phyloP scores from a whole-genome alignment of 2,888 invertebrate genomes.

The Ecliptopera silaceata region DNA sequence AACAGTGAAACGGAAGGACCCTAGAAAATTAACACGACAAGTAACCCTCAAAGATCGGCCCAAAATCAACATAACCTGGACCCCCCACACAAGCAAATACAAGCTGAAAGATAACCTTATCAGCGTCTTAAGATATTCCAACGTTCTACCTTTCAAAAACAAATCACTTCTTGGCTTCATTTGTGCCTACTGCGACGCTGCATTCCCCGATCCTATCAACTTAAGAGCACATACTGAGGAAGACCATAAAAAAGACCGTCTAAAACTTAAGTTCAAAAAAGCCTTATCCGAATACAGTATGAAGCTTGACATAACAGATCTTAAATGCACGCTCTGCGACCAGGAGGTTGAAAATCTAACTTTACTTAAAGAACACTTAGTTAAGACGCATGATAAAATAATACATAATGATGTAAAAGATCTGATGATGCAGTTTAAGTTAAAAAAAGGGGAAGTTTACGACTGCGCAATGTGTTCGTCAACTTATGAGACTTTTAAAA shows the following conservation, averaged over 20 bases:
- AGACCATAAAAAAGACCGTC: conserved; percentile 56
- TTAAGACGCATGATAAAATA: conserved; percentile 54
- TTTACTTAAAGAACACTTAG: conserved; percentile 61
- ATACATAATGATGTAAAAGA: conserved; percentile 65
- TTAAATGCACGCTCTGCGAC: conserved; percentile 62
- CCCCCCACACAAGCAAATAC: conserved; percentile 43
- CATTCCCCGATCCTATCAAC: conserved; percentile 62
- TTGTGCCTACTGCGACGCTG: conserved; percentile 62
- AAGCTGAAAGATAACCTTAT: conserved; percentile 64
- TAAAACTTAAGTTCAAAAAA: conserved; percentile 54
- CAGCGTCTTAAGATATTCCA: conserved; percentile 61
- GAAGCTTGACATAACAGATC: conserved; percentile 69
- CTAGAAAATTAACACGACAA: conserved; percentile 34
- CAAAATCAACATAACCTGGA: conserved; percentile 51
- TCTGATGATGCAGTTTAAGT: conserved; percentile 64
- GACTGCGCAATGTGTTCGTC: conserved; percentile 66
- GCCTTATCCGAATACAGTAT: conserved; percentile 48
- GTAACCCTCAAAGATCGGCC: conserved; percentile 40
- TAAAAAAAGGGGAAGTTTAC: conserved; percentile 51
- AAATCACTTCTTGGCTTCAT: conserved; percentile 61
- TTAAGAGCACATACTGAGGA: conserved; percentile 54
- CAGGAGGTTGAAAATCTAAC: conserved; percentile 46
- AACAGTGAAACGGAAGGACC: conserved; percentile 27
- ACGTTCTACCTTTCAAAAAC: conserved; percentile 64
- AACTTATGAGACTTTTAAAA: conserved; percentile 67